phyloP scores from a whole-genome alignment of 2,888 invertebrate species.

The Sminthurinus aureus region DNA sequence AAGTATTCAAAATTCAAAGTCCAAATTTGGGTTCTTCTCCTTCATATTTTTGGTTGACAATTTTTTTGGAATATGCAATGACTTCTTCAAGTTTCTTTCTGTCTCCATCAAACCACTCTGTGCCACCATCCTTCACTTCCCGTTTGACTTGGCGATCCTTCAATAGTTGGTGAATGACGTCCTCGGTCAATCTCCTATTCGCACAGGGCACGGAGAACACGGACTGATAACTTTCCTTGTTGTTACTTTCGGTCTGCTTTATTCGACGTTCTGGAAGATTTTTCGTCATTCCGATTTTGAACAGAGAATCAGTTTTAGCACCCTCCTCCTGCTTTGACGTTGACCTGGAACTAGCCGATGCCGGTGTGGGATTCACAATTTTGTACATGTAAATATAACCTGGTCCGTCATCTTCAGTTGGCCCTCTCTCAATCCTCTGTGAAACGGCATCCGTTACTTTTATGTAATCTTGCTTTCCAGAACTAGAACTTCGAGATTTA shows the following conservation, averaged over 20 bases:
- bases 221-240: slow-evolving; percentile 33
- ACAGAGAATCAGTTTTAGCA: slow-evolving; percentile 15
- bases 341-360: not conserved
- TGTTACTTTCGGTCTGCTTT: slow-evolving; percentile 28
- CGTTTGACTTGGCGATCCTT: slow-evolving; percentile 13
- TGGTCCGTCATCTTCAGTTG: too few species aligned
- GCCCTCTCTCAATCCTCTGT: too few species aligned
- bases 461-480: too few species aligned
- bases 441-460: not conserved
- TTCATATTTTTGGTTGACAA: slow-evolving; percentile 31
- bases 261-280: slow-evolving; percentile 37
- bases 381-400: slow-evolving; percentile 39
- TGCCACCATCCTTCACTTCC: slow-evolving; percentile 37
- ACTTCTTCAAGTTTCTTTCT: slow-evolving; percentile 22
- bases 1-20: too few species aligned
- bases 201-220: slow-evolving; percentile 32
- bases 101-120: slow-evolving; percentile 45
- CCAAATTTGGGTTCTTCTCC: slow-evolving; percentile 21
- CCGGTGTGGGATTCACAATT: not conserved
- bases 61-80: slow-evolving; percentile 24
- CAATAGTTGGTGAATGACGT: slow-evolving; percentile 41
- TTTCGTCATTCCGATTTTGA: slow-evolving; percentile 45
- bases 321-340: not conserved
- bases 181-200: slow-evolving; percentile 39
- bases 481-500: too few species aligned